Percentiles rank a stretch among this genome's conserved stretches.
Conservation (phyloP, 2,888 invertebrate genomes). For the Synergus japonicus region DNA sequence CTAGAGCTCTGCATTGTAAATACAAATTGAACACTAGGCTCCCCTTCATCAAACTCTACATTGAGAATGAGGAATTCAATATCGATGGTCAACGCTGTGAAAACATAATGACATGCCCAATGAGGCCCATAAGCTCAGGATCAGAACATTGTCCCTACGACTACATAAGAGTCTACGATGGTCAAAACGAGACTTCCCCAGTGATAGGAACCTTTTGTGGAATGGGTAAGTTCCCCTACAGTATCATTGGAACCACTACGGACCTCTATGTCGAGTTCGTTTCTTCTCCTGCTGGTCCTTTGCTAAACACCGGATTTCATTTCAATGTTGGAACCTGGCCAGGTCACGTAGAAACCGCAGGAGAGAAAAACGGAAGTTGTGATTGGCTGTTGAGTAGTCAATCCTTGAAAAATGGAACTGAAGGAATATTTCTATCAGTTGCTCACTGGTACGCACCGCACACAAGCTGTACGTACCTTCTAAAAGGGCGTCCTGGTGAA, state of each 20-base stretch:
- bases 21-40: slow-evolving; percentile 93
- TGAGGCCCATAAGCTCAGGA: slow-evolving; percentile 93
- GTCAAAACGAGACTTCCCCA: slow-evolving; percentile 91
- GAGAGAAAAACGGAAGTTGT: slow-evolving; percentile 90
- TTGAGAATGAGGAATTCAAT: slow-evolving; percentile 95
- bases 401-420: slow-evolving; percentile 87
- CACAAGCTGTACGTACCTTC: slow-evolving; percentile 93
- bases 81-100: slow-evolving; percentile 96
- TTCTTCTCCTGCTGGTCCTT: slow-evolving; percentile 92
- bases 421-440: slow-evolving; percentile 93
- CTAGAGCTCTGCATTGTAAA: slow-evolving; percentile 93
- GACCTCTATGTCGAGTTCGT: slow-evolving; percentile 94
- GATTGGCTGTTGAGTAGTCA: slow-evolving; percentile 93
- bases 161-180: slow-evolving; percentile 93
- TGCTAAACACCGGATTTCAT: slow-evolving; percentile 95
- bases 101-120: slow-evolving; percentile 96
- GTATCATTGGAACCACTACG: slow-evolving; percentile 94
- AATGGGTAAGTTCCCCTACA: slow-evolving; percentile 95
- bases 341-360: slow-evolving; percentile 93
- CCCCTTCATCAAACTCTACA: slow-evolving; percentile 93
- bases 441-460: slow-evolving; percentile 97
- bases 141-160: slow-evolving; percentile 94
- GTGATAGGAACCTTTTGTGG: slow-evolving; percentile 95
- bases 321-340: slow-evolving; percentile 97
- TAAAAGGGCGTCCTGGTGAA: slow-evolving; percentile 91